A percentile compares a stretch with the other conserved stretches of the same genome.
phyloP scores from a whole-genome alignment of 2,113 vertebrate genomes.

The Rousettus leschenaultii region DNA sequence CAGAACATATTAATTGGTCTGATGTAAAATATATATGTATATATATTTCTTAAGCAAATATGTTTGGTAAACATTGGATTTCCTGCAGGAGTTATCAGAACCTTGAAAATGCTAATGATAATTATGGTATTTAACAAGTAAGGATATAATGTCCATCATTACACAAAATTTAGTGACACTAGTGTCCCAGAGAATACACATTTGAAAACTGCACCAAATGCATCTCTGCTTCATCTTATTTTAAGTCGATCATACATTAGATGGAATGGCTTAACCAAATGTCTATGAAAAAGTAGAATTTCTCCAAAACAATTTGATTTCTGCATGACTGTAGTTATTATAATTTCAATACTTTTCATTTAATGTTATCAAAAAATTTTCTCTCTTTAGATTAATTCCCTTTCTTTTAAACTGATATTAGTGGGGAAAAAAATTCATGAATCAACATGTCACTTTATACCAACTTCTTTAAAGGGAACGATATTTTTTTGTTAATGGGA shows the following conservation, averaged over 20 bases:
- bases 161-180: background rate
- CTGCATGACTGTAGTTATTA: background rate
- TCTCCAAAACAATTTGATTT: background rate
- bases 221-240: background rate
- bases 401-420: background rate
- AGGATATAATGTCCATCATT: background rate
- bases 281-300: background rate
- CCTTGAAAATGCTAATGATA: background rate
- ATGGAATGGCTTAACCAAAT: background rate
- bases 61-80: background rate
- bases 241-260: background rate
- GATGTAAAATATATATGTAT: background rate
- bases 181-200: background rate
- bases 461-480: background rate
- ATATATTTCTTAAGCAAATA: background rate
- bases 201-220: background rate
- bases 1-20: background rate
- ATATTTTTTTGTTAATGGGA: background rate
- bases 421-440: background rate
- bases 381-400: background rate
- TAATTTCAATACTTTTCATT: background rate
- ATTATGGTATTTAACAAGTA: background rate
- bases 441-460: background rate
- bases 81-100: background rate
- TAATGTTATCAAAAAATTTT: background rate